phyloP scores from a whole-genome alignment of 23 tunicate species.

The Trididemnum miniatum region DNA sequence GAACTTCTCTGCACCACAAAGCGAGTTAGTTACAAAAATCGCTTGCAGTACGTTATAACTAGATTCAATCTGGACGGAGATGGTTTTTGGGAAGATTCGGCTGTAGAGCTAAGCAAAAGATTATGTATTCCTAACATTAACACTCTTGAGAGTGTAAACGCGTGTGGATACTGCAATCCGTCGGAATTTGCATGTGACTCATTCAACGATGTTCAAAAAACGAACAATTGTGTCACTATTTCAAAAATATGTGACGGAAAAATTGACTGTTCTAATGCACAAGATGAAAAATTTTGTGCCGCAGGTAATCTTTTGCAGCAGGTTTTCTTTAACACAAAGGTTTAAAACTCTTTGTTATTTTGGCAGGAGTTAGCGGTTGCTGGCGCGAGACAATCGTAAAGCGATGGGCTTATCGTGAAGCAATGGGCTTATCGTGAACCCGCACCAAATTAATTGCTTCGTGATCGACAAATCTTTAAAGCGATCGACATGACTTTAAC shows the following conservation, averaged over 20 bases:
- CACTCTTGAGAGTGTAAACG: background rate
- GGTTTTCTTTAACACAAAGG: too few species aligned
- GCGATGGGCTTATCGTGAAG: too few species aligned
- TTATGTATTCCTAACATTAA: slow-evolving; percentile 44
- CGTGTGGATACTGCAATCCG: slow-evolving; percentile 49
- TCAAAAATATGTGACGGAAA: slow-evolving; percentile 54
- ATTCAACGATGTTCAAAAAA: background rate
- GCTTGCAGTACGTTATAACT: slow-evolving; percentile 23
- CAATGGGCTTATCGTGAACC: too few species aligned
- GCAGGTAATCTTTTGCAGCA: too few species aligned
- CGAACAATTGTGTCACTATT: slow-evolving; percentile 34
- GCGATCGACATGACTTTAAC: too few species aligned
- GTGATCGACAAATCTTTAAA: too few species aligned
- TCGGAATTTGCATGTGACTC: slow-evolving; percentile 53
- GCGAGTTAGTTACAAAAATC: background rate
- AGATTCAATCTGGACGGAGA: background rate
- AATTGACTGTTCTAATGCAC: slow-evolving; percentile 54
- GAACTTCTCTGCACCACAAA: slow-evolving; percentile 58
- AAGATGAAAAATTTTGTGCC: slow-evolving; percentile 72
- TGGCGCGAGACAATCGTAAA: too few species aligned
- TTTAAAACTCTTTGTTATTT: too few species aligned
- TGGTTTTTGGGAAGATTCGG: slow-evolving; percentile 48
- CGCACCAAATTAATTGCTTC: too few species aligned
- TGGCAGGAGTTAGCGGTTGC: too few species aligned
- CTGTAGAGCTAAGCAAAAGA: slow-evolving; percentile 36